A percentile compares a stretch with the other conserved stretches of the same genome.
Conservation (phyloP, 2,797 vertebrate species). For the Limnodromus scolopaceus region DNA sequence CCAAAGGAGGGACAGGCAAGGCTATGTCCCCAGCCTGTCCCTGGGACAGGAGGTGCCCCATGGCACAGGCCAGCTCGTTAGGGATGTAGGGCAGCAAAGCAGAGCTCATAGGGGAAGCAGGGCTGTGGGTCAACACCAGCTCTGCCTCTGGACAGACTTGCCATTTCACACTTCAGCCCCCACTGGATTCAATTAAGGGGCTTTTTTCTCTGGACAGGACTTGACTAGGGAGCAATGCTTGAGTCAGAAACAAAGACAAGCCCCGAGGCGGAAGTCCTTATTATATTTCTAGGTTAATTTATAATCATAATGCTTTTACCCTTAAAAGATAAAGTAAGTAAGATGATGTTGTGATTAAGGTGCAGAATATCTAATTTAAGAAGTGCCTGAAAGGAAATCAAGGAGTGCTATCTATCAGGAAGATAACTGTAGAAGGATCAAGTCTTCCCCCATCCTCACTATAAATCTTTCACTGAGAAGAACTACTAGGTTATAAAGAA, state of each 20-base stretch:
- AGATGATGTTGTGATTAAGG: constrained; percentile 25
- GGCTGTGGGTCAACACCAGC: neutral
- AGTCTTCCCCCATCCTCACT: neutral
- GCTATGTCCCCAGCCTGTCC: neutral
- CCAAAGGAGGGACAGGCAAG: neutral
- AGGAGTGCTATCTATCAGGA: constrained; percentile 24
- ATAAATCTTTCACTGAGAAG: constrained; percentile 19
- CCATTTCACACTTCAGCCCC: neutral
- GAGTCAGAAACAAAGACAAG: constrained; percentile 5
- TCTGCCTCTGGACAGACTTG: neutral
- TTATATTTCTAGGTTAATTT: neutral
- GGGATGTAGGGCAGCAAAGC: neutral
- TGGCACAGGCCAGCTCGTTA: fast-evolving
- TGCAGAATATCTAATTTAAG: constrained; percentile 44
- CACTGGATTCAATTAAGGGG: neutral
- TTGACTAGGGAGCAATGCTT: neutral
- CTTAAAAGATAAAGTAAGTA: constrained; percentile 1
- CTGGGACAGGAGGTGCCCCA: fast-evolving
- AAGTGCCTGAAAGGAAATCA: constrained; percentile 26
- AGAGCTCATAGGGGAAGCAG: neutral
- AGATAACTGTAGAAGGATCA: constrained; percentile 11
- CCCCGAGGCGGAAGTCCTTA: neutral
- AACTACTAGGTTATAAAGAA: neutral
- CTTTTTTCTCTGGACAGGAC: neutral
- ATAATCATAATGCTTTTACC: neutral